phyloP scores from a whole-genome alignment of 2,113 vertebrate genomes.

The Ptilonorhynchus violaceus region DNA sequence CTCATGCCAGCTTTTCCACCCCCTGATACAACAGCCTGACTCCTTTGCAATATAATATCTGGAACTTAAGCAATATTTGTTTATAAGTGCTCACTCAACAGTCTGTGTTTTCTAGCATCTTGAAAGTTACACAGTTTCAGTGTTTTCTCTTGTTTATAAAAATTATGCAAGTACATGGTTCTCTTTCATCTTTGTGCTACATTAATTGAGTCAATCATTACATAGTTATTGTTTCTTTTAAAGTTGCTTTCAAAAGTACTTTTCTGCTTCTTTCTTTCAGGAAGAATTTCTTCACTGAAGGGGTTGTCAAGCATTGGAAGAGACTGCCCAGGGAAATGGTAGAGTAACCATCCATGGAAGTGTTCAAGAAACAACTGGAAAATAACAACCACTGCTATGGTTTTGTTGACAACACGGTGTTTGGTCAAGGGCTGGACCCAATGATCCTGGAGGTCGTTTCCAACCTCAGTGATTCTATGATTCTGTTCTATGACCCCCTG shows the following conservation, averaged over 20 bases:
- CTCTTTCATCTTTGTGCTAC: background rate
- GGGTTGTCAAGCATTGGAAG: background rate
- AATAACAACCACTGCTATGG: rapidly evolving
- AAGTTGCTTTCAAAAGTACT: background rate
- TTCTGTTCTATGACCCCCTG: background rate
- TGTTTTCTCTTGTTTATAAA: background rate
- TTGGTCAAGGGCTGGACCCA: background rate
- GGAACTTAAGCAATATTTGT: background rate
- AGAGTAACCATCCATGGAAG: background rate
- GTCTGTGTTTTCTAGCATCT: background rate
- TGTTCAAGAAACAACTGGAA: background rate
- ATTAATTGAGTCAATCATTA: background rate
- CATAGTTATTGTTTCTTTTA: background rate
- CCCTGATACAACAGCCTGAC: background rate
- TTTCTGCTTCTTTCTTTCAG: background rate
- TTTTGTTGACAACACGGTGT: background rate
- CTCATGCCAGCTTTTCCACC: background rate
- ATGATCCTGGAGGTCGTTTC: background rate
- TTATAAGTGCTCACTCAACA: background rate
- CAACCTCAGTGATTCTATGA: background rate
- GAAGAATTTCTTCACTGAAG: background rate
- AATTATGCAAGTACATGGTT: background rate
- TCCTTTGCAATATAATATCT: background rate
- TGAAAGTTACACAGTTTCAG: background rate
- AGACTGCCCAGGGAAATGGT: background rate